Evolutionary conservation across 2,113 vertebrate species (phyloP), one percentile per base, ranked within the genome.

Genomic region (Vanacampus margaritifer): DNA sequence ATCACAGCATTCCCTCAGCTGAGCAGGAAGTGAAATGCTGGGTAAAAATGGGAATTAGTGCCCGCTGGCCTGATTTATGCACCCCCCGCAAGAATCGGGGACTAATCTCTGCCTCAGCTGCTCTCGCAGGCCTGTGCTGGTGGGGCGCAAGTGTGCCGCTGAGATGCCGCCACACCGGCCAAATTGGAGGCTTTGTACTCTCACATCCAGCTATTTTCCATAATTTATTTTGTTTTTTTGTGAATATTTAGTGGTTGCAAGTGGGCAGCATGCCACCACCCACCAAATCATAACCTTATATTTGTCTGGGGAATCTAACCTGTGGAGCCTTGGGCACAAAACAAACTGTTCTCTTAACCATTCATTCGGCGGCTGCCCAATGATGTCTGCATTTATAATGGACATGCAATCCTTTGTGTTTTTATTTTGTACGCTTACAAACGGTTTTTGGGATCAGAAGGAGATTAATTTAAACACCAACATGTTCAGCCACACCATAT

Each of bases 11-110:
- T 17, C 37, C 9, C 37, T 26, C 60, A 17, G 23, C 60, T 26
- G 8, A 62, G 60, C 60, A 62, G 60, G 54, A 62, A 41, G 60
- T 45, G 60, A 62, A 62, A 62, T 43, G 12, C 60, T 8, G 60
- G 37, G 23, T 41, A 62, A 26, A 61, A 61, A 43, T 62, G 39
- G 37, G 60, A 43, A 62, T 62, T 62, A 19, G 60, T 26, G n/a
- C 60, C 37, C 36, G 60, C 60, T 62, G 60, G 60, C 23, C 3
- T 62, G 60, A 62, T 62, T 62, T 43, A 32, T 57, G 28, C 26
- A 9, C 6, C 14, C 54, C 54, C 54, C 54, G 54, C 54, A 43
- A 62, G 39, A 43, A 62, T 57, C 54, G n/a, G 23, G 37, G 23
- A 9, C 39, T 43, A 62, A 62, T 41, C 60, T 39, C 37, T 7